phyloP scores from a whole-genome alignment of 2,113 vertebrate genomes.

The Clupea harengus region DNA sequence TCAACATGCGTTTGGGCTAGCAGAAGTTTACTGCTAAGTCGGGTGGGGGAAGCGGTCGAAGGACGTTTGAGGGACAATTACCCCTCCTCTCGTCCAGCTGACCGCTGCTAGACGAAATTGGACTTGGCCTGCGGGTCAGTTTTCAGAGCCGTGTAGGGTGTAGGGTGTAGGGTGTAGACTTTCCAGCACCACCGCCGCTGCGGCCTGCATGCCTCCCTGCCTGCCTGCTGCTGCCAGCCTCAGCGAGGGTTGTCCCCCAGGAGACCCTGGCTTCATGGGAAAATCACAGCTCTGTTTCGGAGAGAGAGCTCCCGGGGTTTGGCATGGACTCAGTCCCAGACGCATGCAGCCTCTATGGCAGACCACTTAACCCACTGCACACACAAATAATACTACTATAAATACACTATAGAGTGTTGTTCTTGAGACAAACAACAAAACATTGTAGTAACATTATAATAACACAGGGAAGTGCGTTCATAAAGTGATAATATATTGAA shows the following conservation, averaged over 20 bases:
- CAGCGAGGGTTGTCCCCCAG: conserved; percentile 46
- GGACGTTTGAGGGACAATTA: neutral
- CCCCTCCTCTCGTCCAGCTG: conserved; percentile 34
- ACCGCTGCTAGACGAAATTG: conserved; percentile 52
- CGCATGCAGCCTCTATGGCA: neutral
- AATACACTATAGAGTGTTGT: neutral
- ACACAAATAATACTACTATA: neutral
- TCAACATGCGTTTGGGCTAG: neutral
- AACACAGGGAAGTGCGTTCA: neutral
- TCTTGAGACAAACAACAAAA: neutral
- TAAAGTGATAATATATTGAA: neutral
- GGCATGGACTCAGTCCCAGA: conserved; percentile 24
- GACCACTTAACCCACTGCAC: neutral
- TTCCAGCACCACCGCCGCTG: conserved; percentile 40
- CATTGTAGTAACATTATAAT: neutral
- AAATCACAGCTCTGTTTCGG: conserved; percentile 65
- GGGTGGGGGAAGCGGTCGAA: neutral
- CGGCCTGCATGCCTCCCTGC: neutral
- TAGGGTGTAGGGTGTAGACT: conserved; percentile 55
- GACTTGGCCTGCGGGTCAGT: conserved; percentile 37
- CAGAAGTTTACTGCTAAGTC: neutral
- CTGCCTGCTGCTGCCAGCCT: conserved; percentile 38
- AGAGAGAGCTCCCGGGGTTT: conserved; percentile 61
- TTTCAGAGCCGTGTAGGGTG: conserved; percentile 20
- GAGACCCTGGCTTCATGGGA: conserved; percentile 72